Base-by-base conservation (phyloP, 2,797 vertebrate genomes). In the Naso thynnoides region DNA sequence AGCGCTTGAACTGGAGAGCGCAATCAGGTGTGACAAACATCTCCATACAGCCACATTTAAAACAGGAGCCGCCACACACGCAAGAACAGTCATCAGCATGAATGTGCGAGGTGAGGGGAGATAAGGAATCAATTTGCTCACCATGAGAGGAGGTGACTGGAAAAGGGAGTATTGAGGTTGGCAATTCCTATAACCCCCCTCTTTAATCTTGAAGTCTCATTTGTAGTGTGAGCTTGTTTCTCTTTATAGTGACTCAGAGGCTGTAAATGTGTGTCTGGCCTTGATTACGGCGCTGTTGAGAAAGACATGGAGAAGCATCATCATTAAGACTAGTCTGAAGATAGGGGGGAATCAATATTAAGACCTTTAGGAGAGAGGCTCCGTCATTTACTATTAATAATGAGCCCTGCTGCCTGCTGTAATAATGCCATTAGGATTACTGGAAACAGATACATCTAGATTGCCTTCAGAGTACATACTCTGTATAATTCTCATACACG, bases 371-470 rank as follows among this genome's bases (percentile, higher is more conserved):
- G 72, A 86, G 76, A 82, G 69, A 84, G 15, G 23, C 61, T 54
- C 45, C 77, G 83, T 85, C 88, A 91, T 88, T 91, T 90, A 88
- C 83, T 85, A 88, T 90, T 92, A 88, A 91, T 91, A 89, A 88
- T 82, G 55, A 75, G 27, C 27, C 63, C 38, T 68, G 56, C 81
- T 18, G 56, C 63, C 67, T 82, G 85, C 79, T 84, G 85, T 88
- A 89, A 85, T 85, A 87, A 87, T 49, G 64, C 62, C 68, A 89
- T 88, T 88, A 88, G 67, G 66, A 72, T 39, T 52, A 73, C 64
- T 61, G 59, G 55, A 83, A 81, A 84, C 72, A 76, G 68, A 86
- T 85, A 44, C 56, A 66, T 62, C 39, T 83, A 70, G 76, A 82
- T 66, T 65, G 68, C 55, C 47, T 50, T 62, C 57, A 71, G 36